Percentiles rank a stretch among this genome's conserved stretches.
phyloP scores from a whole-genome alignment of 1,140 invertebrate species.

The Diorhabda sublineata region DNA sequence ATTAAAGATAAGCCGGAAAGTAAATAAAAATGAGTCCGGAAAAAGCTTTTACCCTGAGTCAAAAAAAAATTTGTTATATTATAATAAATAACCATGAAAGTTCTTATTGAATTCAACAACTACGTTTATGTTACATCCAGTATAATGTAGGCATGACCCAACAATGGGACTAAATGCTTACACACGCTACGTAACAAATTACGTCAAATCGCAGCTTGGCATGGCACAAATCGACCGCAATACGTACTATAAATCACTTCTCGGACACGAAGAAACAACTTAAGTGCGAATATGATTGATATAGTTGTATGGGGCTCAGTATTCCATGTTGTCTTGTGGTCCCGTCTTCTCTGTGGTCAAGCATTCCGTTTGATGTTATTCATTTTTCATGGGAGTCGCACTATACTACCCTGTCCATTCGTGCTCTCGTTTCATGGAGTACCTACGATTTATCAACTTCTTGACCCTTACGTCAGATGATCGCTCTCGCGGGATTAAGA shows the following conservation, averaged over 20 bases:
- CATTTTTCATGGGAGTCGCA: constrained; percentile 8
- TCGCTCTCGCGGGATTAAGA: background rate
- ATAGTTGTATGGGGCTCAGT: background rate
- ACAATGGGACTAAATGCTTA: background rate
- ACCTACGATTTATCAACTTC: constrained; percentile 7
- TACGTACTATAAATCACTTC: constrained; percentile 8
- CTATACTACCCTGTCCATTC: background rate
- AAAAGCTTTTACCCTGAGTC: no score
- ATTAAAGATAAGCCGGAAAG: no score
- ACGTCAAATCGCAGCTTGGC: constrained; percentile 3
- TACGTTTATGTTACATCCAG: no score
- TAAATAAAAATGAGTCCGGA: no score
- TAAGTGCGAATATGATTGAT: constrained; percentile 7
- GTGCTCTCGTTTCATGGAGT: background rate
- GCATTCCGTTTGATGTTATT: constrained; percentile 5
- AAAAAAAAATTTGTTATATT: no score
- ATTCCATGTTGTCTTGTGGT: constrained; percentile 5
- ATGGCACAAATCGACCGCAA: constrained; percentile 10
- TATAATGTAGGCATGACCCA: background rate
- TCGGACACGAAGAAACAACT: constrained; percentile 4
- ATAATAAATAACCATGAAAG: no score
- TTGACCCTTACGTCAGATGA: background rate
- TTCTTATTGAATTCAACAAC: no score
- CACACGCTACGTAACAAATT: background rate
- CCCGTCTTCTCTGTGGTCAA: constrained; percentile 1